phyloP scores from a whole-genome alignment of 2,113 vertebrate genomes.

The Datnioides undecimradiatus region DNA sequence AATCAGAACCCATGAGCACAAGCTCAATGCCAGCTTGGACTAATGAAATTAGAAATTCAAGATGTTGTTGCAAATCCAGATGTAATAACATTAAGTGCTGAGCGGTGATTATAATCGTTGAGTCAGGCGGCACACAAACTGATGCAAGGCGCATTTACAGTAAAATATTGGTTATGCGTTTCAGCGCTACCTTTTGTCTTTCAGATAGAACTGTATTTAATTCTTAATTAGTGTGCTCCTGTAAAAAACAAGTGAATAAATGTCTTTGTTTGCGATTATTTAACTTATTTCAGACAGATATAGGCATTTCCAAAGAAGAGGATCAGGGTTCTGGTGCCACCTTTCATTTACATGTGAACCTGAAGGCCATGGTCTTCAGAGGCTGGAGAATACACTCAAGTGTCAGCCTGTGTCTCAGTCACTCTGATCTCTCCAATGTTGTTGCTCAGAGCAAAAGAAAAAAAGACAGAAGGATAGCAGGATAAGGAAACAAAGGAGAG shows the following conservation, averaged over 20 bases:
- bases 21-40: slow-evolving; percentile 21
- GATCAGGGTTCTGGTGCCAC: slow-evolving; percentile 11
- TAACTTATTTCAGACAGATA: slow-evolving; percentile 9
- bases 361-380: slow-evolving; percentile 39
- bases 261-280: background rate
- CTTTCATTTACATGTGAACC: slow-evolving; percentile 47
- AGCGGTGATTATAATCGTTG: slow-evolving; percentile 31
- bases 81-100: slow-evolving; percentile 68
- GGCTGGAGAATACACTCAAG: slow-evolving; percentile 54
- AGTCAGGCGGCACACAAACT: slow-evolving; percentile 35
- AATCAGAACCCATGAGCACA: slow-evolving; percentile 40
- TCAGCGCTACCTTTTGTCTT: background rate
- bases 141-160: background rate
- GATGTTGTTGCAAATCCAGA: slow-evolving; percentile 40
- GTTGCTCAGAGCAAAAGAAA: background rate
- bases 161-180: slow-evolving; percentile 1
- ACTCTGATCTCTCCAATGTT: background rate
- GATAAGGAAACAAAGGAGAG: background rate
- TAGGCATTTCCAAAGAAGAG: slow-evolving; percentile 9
- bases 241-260: slow-evolving; percentile 11
- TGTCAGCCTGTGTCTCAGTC: slow-evolving; percentile 20
- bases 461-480: background rate
- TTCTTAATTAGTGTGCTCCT: background rate
- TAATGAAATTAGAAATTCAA: slow-evolving; percentile 56
- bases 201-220: background rate